Base-by-base conservation (phyloP, 2,888 invertebrate genomes). In the Argyra leucocephala region DNA sequence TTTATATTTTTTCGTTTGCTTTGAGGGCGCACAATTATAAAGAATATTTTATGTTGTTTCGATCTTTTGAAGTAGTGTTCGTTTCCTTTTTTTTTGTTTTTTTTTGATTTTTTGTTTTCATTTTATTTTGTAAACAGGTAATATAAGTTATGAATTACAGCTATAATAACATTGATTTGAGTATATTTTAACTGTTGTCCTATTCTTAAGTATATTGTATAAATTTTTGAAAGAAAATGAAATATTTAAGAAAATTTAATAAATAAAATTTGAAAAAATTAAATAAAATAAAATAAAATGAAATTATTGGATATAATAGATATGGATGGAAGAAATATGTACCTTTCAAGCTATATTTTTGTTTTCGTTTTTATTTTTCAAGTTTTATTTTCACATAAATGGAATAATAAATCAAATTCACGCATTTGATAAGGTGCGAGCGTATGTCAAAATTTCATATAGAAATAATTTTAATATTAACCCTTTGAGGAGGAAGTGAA, bases 111-210 rank as follows among this genome's bases (percentile, higher is more conserved):
- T 31, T 3, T 6, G 3, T 31, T 31, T 31, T 31, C 12, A 10
- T 31, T 31, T 26, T 31, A 2, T 31, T 31, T 2, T 31, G 31
- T 9, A 18, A 48, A 48, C 48, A 48, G 2, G 48, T 48, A 48
- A 48, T 48, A 48, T 18, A 48, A 48, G 12, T 48, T 48, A 48
- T 48, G 48, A 48, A 48, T 48, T 48, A 48, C 48, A 48, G 48
- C 48, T 48, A 48, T 48, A 48, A 48, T 48, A 48, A 48, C 18
- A 48, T 48, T 48, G 48, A 48, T 48, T 48, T 48, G 48, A 48
- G 4, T 48, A 18, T 3, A 48, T 48, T 3, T 48, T 48, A 48
- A 48, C 12, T 18, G 48, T n/a, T 48, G 48, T 48, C 48, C 48
- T 48, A 48, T 48, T 48, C 48, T 2, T 15, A 3, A n/a, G 48